These are phyloP conservation scores for Macquaria ambigua DNA, from an alignment of 2,113 vertebrate species.

Conservation along the genomic window DNA sequence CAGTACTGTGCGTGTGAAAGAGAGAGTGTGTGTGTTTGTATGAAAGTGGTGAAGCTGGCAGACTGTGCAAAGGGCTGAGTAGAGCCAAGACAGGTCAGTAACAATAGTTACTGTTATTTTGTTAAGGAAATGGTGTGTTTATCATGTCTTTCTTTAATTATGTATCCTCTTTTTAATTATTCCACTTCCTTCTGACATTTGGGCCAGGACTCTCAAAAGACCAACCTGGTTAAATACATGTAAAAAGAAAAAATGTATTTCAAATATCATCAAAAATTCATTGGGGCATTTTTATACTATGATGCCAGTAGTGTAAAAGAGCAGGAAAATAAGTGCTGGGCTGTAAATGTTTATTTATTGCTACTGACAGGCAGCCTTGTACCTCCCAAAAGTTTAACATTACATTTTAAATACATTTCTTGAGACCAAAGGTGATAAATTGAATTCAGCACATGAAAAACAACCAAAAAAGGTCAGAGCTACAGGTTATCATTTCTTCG, in stretches of 20 bases:
- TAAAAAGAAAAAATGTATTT: background rate
- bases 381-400: background rate
- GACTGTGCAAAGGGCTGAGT: conserved; percentile 7
- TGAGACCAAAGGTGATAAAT: background rate
- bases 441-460: background rate
- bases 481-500: conserved; percentile 5
- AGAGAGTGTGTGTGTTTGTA: conserved; percentile 16
- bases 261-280: background rate
- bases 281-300: background rate
- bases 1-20: background rate
- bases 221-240: background rate
- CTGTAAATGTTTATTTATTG: conserved; percentile 5
- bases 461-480: conserved; percentile 27
- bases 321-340: background rate
- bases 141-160: background rate
- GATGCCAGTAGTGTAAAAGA: background rate
- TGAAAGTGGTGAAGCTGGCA: conserved; percentile 38
- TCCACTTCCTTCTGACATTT: background rate
- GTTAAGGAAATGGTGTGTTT: conserved; percentile 5
- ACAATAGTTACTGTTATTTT: conserved; percentile 18
- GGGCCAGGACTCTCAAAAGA: too few relatives aligned
- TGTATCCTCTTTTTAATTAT: background rate
- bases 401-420: background rate
- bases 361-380: background rate
- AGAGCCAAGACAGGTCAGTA: background rate